Percentiles rank a stretch among this genome's conserved stretches.
These are phyloP conservation scores for Varroa destructor DNA, from an alignment of 1,140 invertebrate species.

Conservation along the genomic window DNA sequence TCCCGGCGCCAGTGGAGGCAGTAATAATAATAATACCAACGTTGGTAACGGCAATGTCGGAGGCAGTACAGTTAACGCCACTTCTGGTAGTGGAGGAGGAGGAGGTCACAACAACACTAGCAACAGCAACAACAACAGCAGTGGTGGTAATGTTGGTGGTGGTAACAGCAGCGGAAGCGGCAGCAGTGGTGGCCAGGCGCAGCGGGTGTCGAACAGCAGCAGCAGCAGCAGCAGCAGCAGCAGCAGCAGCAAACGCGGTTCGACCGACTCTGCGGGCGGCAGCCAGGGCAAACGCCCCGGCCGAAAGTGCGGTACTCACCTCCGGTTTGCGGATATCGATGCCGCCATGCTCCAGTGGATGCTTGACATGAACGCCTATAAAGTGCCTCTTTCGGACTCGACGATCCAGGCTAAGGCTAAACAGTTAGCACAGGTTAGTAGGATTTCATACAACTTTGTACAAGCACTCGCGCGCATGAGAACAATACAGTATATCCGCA, in stretches of 20 bases:
- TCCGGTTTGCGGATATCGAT: constrained; percentile 25
- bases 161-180: constrained; percentile 6
- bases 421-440: constrained; percentile 28
- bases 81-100: no score
- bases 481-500: no score
- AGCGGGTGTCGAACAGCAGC: not conserved
- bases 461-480: no score
- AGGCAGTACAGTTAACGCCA: no score
- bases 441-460: not conserved
- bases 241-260: constrained; percentile 18
- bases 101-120: not conserved
- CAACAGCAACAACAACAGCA: constrained; percentile 26
- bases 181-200: not conserved
- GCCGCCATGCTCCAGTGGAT: constrained; percentile 28
- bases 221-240: not conserved
- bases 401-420: constrained; percentile 28
- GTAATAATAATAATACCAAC: no score
- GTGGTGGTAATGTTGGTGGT: not conserved
- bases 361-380: constrained; percentile 28
- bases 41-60: no score
- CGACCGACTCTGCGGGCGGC: constrained; percentile 11
- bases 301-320: constrained; percentile 21
- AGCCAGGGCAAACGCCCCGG: constrained; percentile 23
- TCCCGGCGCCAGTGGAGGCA: no score
- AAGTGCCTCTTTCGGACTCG: constrained; percentile 26